Evolutionary conservation across 2,888 invertebrate species (phyloP), one percentile per base, ranked within the genome.

Genomic region (Byasa hedistus): DNA sequence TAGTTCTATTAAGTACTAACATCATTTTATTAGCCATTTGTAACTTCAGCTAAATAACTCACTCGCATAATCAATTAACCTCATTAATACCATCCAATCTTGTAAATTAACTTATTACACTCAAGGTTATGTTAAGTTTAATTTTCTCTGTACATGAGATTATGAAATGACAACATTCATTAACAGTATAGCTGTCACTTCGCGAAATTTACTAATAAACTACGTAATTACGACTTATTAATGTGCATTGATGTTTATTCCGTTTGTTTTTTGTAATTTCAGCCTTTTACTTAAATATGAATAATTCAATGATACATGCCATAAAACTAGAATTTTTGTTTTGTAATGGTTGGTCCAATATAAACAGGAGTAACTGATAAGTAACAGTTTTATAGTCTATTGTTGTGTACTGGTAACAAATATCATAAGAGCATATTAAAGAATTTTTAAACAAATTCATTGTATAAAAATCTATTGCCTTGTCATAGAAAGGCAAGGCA

Each of bases 111-210:
- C 21, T 54, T 54, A 54, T 21, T 23, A 54, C 21, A 22, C 15
- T 12, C 15, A 54, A 15, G 21, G 12, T 22, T 56, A 27, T 56
- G 17, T 56, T 27, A 22, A 17, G 27, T 27, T 24, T 19, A 56
- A 56, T 56, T 56, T 56, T 19, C 24, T 56, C 56, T 19, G 56
- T 56, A n/a, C 17, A 27, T 56, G 56, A 27, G 56, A 19, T 56
- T 56, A 56, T 56, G 17, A 56, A 56, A 27, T 27, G 56, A 27
- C 24, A 56, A 56, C 56, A 27, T 56, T 55, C 56, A 56, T 56
- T 56, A 56, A 56, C 24, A 56, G 23, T 27, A 56, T 27, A 27
- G n/a, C 27, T 7, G 3, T 19, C 56, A 56, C n/a, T 22, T 56
- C 24, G 23, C 56, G 23, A 56, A 56, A 56, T 56, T 56, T 27